Evolutionary conservation across 2,113 vertebrate species (phyloP).

Genomic region (Cyprinodon variegatus): DNA sequence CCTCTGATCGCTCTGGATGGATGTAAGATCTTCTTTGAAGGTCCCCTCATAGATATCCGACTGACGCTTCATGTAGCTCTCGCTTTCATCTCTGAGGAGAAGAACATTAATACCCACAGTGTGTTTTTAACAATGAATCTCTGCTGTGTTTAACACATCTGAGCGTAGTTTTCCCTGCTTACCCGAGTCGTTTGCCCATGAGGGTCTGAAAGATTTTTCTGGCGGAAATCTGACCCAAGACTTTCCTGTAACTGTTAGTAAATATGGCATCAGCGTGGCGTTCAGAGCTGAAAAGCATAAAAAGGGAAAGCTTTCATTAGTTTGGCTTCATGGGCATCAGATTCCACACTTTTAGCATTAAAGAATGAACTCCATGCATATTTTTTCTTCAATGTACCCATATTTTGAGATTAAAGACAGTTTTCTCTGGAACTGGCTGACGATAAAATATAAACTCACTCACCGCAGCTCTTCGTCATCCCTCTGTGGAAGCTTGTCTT

Average conservation of each 20-base stretch:
- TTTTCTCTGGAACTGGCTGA: background rate
- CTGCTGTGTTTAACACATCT: background rate
- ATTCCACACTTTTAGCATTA: background rate
- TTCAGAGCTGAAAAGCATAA: conserved; percentile 75
- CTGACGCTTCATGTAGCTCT: conserved; percentile 72
- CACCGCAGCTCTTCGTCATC: conserved; percentile 73
- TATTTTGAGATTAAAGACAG: background rate
- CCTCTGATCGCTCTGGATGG: conserved; percentile 71
- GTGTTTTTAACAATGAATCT: background rate
- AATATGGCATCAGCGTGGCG: conserved; percentile 95
- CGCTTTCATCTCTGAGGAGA: conserved; percentile 52
- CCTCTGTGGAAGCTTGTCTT: conserved; percentile 23
- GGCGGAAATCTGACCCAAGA: conserved; percentile 90
- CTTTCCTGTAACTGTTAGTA: conserved; percentile 91
- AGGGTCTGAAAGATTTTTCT: conserved; percentile 91
- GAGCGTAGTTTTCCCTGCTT: conserved; percentile 38
- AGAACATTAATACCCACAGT: background rate
- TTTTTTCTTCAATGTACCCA: background rate
- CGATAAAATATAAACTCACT: conserved; percentile 23
- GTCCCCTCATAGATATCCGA: conserved; percentile 74
- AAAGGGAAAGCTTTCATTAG: background rate
- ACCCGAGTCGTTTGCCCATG: conserved; percentile 89
- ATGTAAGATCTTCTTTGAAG: conserved; percentile 75
- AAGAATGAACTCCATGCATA: background rate
- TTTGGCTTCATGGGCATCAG: background rate